Base-by-base conservation (phyloP, 1,140 invertebrate genomes). In the Coboldia fuscipes region DNA sequence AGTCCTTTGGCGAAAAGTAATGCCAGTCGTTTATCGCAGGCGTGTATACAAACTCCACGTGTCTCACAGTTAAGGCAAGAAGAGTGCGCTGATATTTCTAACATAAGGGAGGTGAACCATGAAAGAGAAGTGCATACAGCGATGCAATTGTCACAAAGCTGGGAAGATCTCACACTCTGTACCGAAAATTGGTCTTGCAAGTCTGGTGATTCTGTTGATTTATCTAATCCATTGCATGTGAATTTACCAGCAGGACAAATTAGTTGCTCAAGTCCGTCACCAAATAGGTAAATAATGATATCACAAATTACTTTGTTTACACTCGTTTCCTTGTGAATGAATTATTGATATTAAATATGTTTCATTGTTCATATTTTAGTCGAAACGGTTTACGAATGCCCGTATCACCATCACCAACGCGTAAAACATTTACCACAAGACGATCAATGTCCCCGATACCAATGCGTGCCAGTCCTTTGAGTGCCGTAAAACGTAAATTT, bases 141-240 rank as follows among this genome's bases (percentile, higher is more conserved):
- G 39, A 82, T 90, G 65, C 77, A 82, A 53, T 86, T 89, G 56
- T 86, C 82, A 2, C 81, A 82, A 49, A 86, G 82, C 13, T 86
- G 78, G 66, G 82, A 88, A 54, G 82, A 88, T 58, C 62, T 89
- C 3, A 75, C 75, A 0, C 56, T 88, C 19, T 73, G 83, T 39
- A 62, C 65, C 3, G 70, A 72, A 44, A 62, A 62, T 22, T 51
- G 57, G 40, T 56, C 61, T 9, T 58, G 42, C 48, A 59, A 44
- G 56, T 63, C 59, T 48, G 49, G 56, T 31, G 42, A 41, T n/a
- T 19, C 31, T 10, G 45, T 45, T 26, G 72, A 57, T 69, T 70
- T 54, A 14, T 46, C 41, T 3, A 56, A 56, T 44, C 49, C 52
- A 7, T 44, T 60, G 36, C 58, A 60, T 18, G 46, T 51, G 6